Conservation (phyloP, 92 coral and sea anemone genomes). For the Heteractis magnifica region DNA sequence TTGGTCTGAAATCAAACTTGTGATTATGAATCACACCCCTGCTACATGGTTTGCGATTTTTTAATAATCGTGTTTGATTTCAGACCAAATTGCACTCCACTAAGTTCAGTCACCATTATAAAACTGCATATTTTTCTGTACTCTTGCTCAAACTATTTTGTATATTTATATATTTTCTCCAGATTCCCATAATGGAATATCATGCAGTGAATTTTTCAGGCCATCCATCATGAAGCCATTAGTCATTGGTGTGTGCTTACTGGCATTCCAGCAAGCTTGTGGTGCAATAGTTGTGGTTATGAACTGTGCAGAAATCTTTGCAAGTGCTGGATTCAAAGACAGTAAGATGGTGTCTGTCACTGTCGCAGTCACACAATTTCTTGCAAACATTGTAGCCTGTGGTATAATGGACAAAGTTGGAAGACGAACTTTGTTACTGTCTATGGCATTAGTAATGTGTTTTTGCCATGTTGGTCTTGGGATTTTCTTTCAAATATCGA, state of each 20-base stretch:
- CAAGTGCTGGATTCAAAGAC: slow-evolving; percentile 66
- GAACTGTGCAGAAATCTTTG: slow-evolving; percentile 66
- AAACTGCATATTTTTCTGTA: neutral
- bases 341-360: slow-evolving; percentile 57
- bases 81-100: too few species aligned
- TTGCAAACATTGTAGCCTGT: slow-evolving; percentile 46
- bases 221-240: slow-evolving; percentile 64
- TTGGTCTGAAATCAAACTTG: too few species aligned
- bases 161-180: neutral
- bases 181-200: slow-evolving; percentile 39
- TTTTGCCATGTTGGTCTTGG: slow-evolving; percentile 66
- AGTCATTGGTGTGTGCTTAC: slow-evolving; percentile 53
- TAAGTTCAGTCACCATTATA: too few species aligned
- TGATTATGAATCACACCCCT: too few species aligned
- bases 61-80: too few species aligned
- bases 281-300: slow-evolving; percentile 69
- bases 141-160: neutral
- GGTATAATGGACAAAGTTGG: slow-evolving; percentile 66
- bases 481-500: slow-evolving; percentile 53
- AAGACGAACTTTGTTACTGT: slow-evolving; percentile 58
- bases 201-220: slow-evolving; percentile 52
- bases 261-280: slow-evolving; percentile 71
- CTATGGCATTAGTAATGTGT: slow-evolving; percentile 64
- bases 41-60: too few species aligned
- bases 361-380: slow-evolving; percentile 56